Percentiles rank a stretch among this genome's conserved stretches.
Evolutionary conservation across 2,888 invertebrate species (phyloP).

Genomic region (Theristus sp.): DNA sequence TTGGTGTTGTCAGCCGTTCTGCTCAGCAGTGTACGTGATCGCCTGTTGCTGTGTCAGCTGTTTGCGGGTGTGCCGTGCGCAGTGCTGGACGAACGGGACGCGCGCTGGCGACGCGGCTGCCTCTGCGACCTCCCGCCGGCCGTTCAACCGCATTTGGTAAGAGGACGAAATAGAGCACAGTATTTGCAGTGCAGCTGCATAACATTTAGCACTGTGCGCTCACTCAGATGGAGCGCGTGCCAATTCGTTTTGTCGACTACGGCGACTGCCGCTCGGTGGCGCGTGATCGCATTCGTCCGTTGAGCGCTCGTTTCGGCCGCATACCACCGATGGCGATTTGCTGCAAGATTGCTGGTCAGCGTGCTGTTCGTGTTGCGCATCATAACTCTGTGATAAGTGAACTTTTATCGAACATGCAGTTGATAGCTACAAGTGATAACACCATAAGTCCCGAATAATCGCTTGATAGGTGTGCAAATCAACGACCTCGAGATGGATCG

Average conservation of each 20-base stretch:
- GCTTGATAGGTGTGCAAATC: neutral
- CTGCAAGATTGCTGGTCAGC: neutral
- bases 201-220: neutral
- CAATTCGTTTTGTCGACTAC: neutral
- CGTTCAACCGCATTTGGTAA: neutral
- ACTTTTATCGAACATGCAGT: no score
- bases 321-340: neutral
- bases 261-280: neutral
- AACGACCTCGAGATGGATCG: neutral
- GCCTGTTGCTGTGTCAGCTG: no score
- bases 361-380: no score
- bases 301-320: neutral
- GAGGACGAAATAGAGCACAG: neutral
- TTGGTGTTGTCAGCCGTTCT: no score
- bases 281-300: neutral
- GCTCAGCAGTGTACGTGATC: no score
- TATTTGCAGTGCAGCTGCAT: neutral
- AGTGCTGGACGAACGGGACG: neutral
- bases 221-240: neutral
- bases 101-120: neutral
- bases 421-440: no score
- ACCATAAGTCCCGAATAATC: no score
- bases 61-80: neutral
- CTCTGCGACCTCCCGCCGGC: neutral
- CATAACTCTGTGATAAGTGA: no score